Evolutionary conservation across 1,140 invertebrate genomes (phyloP).

Genomic region (Aphelenchoides fujianensis): DNA sequence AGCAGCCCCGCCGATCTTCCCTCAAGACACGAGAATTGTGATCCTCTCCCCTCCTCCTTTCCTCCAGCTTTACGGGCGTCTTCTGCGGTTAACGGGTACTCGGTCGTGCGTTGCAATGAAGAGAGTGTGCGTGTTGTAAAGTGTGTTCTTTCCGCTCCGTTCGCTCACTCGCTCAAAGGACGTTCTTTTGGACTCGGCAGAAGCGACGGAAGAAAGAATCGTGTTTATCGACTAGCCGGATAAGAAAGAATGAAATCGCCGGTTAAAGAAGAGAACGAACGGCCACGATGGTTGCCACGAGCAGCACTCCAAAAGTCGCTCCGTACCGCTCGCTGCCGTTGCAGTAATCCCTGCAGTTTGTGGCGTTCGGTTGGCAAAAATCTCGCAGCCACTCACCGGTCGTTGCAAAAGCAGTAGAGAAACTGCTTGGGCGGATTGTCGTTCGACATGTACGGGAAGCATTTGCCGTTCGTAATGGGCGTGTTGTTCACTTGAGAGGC

Average conservation of each 20-base stretch:
- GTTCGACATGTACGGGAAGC: not conserved
- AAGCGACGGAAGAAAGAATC: not conserved
- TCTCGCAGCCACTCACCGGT: not conserved
- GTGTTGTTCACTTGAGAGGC: not conserved
- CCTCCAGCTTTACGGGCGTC: not conserved
- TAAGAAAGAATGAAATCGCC: not conserved
- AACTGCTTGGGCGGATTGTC: not conserved
- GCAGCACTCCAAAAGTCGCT: not conserved
- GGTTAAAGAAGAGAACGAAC: not conserved
- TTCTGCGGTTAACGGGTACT: not conserved
- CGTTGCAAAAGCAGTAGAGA: slow-evolving; percentile 12
- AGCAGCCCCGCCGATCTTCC: not conserved
- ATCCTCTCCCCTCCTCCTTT: not conserved
- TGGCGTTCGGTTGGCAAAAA: not conserved
- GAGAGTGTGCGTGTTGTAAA: no score
- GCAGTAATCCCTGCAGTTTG: not conserved
- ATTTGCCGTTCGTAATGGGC: not conserved
- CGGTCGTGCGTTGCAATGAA: not conserved
- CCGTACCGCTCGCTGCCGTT: not conserved
- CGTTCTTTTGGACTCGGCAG: no score
- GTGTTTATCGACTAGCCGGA: not conserved
- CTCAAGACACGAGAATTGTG: not conserved
- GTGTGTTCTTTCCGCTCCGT: no score
- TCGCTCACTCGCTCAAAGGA: no score
- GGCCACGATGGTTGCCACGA: not conserved